Base-by-base conservation (phyloP, 2,888 invertebrate species). In the Plagodis dolabraria region DNA sequence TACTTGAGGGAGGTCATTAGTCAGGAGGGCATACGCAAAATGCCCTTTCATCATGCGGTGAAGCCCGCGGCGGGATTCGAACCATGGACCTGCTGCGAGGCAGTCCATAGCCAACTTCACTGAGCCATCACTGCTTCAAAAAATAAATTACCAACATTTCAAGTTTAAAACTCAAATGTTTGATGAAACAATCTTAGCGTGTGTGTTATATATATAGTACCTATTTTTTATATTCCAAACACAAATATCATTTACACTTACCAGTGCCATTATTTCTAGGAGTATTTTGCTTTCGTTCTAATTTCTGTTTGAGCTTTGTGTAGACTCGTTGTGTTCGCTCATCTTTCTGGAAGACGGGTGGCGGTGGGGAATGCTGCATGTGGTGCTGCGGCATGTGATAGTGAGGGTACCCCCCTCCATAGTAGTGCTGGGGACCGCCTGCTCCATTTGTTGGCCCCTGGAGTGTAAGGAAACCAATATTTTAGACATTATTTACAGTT, bases 301-400 rank as follows among this genome's bases (percentile, higher is more conserved):
- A 87, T 86, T 96, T 96, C 75, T 95, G 95, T 82, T 95, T 94
- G 74, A 97, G 92, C 86, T 97, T 97, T 67, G 94, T 94, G 80
- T 96, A 95, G 83, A 96, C 96, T 65, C 96, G 92, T 79, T 96
- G 96, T 45, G 96, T 94, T 74, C 97, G 93, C 84, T 97, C 97
- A 83, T 97, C 96, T 83, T 96, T 96, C 79, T 95, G 96, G 85
- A 94, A 95, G 44, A 87, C 86, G 1, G 87, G 89, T 5, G 92
- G 93, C 49, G 95, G 95, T 55, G 95, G 95, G 68, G 95, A 95
- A 86, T 95, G 95, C 72, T 95, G 95, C 87, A 95, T 94, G 79
- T 95, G 95, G 76, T 95, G 93, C 72, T 87, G 85, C 64, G 92
- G 86, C 80, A 90, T 83, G 73, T 94, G 94, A 79, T 87, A 93